Evolutionary conservation across 2,888 invertebrate species (phyloP).

Genomic region (Timandra comae): DNA sequence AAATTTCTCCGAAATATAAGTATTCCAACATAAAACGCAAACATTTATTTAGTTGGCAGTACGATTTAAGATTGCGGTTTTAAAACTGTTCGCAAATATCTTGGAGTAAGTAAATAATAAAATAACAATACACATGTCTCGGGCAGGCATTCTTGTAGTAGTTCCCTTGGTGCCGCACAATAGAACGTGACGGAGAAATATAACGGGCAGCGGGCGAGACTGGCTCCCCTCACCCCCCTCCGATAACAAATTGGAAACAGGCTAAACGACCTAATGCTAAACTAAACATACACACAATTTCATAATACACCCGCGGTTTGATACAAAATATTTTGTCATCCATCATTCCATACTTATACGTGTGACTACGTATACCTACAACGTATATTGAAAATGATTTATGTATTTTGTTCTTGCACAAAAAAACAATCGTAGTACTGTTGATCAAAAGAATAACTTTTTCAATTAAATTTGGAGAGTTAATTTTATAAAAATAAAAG

Average conservation of each 20-base stretch:
- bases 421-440: too few relatives aligned
- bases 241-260: conserved; percentile 48
- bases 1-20: too few relatives aligned
- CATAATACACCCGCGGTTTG: conserved; percentile 32
- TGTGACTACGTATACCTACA: too few relatives aligned
- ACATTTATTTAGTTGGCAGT: too few relatives aligned
- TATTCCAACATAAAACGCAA: too few relatives aligned
- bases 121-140: not conserved
- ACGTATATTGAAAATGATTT: too few relatives aligned
- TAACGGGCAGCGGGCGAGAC: conserved; percentile 27
- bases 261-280: conserved; percentile 41
- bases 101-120: not conserved
- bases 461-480: too few relatives aligned
- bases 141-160: conserved; percentile 6
- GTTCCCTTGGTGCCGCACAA: conserved; percentile 26
- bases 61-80: too few relatives aligned
- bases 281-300: conserved; percentile 47
- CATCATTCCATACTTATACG: too few relatives aligned
- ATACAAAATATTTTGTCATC: not conserved
- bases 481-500: too few relatives aligned
- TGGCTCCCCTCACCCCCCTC: conserved; percentile 15
- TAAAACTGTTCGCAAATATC: not conserved
- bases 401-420: too few relatives aligned
- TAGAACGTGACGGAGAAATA: conserved; percentile 50
- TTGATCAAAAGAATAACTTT: too few relatives aligned